Percentiles rank a stretch among this genome's conserved stretches.
These are phyloP conservation scores for Benitochromis conjunctus DNA, from an alignment of 2,113 vertebrate genomes.

Conservation along the genomic window DNA sequence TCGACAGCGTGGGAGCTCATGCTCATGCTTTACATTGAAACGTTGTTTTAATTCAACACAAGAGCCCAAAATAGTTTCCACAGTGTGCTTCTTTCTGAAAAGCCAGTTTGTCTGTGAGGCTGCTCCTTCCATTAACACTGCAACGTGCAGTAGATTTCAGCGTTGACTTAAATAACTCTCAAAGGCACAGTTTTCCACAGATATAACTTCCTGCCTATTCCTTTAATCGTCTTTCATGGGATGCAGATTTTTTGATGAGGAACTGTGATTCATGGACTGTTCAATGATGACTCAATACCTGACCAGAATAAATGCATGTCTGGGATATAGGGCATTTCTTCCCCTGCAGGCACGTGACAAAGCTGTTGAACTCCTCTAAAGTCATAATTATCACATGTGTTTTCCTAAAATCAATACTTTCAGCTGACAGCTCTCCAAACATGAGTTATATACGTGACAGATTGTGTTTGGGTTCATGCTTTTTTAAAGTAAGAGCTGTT, in stretches of 20 bases:
- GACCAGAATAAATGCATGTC: background rate
- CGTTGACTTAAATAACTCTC: background rate
- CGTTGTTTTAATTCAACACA: fast-evolving
- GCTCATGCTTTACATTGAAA: fast-evolving
- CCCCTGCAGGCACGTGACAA: background rate
- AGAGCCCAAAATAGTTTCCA: background rate
- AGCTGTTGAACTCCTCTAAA: background rate
- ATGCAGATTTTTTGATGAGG: background rate
- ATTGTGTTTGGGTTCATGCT: background rate
- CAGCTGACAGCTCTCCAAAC: background rate
- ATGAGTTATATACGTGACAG: background rate
- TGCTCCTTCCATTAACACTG: background rate
- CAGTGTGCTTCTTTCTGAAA: background rate
- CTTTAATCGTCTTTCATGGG: background rate
- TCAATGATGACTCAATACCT: background rate
- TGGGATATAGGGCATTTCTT: background rate
- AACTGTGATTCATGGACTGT: background rate
- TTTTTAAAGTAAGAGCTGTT: background rate
- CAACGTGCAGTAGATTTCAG: fast-evolving
- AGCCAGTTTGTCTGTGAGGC: background rate
- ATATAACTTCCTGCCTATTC: background rate
- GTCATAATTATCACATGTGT: background rate
- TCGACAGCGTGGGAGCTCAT: background rate
- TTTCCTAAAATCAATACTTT: background rate
- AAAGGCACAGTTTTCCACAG: background rate